Evolutionary conservation across 2,797 vertebrate species (phyloP), one percentile per base, ranked within the genome.

Genomic region (Onychomys arenicola): DNA sequence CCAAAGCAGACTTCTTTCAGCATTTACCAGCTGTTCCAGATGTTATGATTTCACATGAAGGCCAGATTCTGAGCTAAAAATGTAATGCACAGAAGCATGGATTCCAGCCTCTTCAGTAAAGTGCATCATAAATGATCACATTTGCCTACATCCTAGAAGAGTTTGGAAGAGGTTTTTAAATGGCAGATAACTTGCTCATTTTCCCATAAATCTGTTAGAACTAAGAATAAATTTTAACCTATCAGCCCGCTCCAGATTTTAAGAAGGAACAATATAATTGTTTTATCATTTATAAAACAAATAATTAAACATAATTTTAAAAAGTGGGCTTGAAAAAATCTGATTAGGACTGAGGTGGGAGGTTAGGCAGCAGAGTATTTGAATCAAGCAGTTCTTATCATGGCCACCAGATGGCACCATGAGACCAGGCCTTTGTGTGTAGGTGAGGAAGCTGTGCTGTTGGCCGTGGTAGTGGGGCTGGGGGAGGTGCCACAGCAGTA

Each of bases 1-100:
- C 71, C 71, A 25, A 94, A 90, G 29, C 52, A 89, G 85, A 78
- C 46, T 80, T 95, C 59, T 91, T 97, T 95, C 52, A 85, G 78
- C 49, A 65, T 59, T 88, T 19, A 73, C 78, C 90, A 97, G 86
- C 92, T 98, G 92, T 67, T 95, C 92, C 92, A 97, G 93, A 96
- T 96, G 93, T 92, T 94, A 67, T 32, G 49, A 94, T 96, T 90
- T 90, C 57, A 93, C 11, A 82, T 90, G 17, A 94, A 85, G 57
- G 40, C 37, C 59, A 93, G 14, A 85, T 75, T 88, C 21, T 37
- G 75, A 95, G 55, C 84, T 91, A 95, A 96, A 96, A 92, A 96
- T 95, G 87, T 12, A 40, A 87, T 12, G 29, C 32, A 34, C 1
- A 57, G 82, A 67, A 92, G 59, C 57, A 78, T 94, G 88, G 69